These are phyloP conservation scores for Lithophane socia DNA, from an alignment of 2,888 invertebrate species.

Conservation along the genomic window DNA sequence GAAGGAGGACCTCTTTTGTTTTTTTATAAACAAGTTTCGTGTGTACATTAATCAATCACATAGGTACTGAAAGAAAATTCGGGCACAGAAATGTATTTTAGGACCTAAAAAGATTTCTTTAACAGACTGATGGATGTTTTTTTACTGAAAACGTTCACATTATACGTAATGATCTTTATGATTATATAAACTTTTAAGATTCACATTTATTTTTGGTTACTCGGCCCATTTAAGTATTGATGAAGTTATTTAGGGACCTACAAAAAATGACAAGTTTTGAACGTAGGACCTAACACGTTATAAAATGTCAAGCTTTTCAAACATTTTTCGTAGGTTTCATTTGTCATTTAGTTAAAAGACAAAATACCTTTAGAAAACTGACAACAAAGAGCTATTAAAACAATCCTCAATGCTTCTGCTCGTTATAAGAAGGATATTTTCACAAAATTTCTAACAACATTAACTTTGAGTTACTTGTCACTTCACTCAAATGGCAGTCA, in stretches of 20 bases:
- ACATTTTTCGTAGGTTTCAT: too few relatives aligned
- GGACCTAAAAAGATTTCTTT: conserved; percentile 30
- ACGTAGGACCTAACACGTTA: not conserved
- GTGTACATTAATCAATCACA: conserved; percentile 69
- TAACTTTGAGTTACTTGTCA: conserved; percentile 81
- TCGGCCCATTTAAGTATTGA: not conserved
- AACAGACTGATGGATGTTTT: conserved; percentile 27
- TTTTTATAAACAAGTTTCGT: conserved; percentile 62
- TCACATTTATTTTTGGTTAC: not conserved
- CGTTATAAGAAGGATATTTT: conserved; percentile 70
- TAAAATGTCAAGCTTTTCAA: too few relatives aligned
- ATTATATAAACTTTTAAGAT: not conserved
- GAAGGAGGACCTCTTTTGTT: conserved; percentile 69
- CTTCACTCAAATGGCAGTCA: conserved; percentile 80
- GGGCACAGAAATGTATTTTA: conserved; percentile 45
- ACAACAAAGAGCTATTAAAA: conserved; percentile 72
- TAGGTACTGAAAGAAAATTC: conserved; percentile 63
- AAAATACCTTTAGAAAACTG: conserved; percentile 65
- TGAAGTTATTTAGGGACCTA: not conserved
- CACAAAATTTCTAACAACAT: conserved; percentile 78
- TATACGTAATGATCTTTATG: not conserved
- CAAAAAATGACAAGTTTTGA: conserved; percentile 40
- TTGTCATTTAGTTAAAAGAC: conserved; percentile 62
- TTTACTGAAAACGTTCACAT: not conserved
- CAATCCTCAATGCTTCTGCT: conserved; percentile 66